A percentile compares a stretch with the other conserved stretches of the same genome.
Evolutionary conservation across 2,888 invertebrate genomes (phyloP).

Genomic region (Phortica magna): DNA sequence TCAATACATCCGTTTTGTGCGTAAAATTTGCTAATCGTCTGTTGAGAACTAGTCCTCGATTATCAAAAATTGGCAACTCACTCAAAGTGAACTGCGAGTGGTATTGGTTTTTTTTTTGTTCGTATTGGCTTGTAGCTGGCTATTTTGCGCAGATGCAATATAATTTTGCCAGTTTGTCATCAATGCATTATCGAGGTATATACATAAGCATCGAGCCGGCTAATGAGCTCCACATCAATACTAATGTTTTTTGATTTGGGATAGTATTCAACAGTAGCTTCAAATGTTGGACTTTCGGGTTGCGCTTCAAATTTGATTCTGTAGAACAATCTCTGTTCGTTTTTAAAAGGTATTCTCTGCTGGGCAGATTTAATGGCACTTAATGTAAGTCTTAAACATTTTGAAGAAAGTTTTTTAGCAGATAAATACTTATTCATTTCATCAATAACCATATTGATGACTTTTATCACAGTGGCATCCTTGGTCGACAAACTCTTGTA

Average conservation of each 20-base stretch:
- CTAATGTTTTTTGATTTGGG: slow-evolving; percentile 42
- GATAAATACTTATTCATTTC: slow-evolving; percentile 61
- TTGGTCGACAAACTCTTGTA: slow-evolving; percentile 68
- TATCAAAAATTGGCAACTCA: slow-evolving; percentile 84
- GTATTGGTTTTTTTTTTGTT: slow-evolving; percentile 88
- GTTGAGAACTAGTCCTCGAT: slow-evolving; percentile 84
- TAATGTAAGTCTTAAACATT: slow-evolving; percentile 54
- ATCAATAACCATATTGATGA: slow-evolving; percentile 46
- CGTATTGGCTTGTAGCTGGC: too few species aligned
- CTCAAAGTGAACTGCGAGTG: slow-evolving; percentile 87
- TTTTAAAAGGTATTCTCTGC: slow-evolving; percentile 24
- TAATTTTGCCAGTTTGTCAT: slow-evolving; percentile 64
- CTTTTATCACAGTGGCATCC: not conserved
- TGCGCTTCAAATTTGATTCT: slow-evolving; percentile 29
- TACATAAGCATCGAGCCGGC: slow-evolving; percentile 59
- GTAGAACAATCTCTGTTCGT: slow-evolving; percentile 41
- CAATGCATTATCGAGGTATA: slow-evolving; percentile 54
- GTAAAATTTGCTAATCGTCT: too few species aligned
- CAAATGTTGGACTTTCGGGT: slow-evolving; percentile 48
- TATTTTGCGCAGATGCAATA: slow-evolving; percentile 65
- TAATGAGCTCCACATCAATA: slow-evolving; percentile 55
- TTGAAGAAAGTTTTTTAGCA: slow-evolving; percentile 50
- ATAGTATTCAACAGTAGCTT: slow-evolving; percentile 56
- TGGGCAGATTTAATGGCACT: slow-evolving; percentile 39
- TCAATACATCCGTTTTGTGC: too few species aligned